Evolutionary conservation across 92 coral and sea anemone species (phyloP), one percentile per base, ranked within the genome.

Genomic region (Zoanthus gigantus): DNA sequence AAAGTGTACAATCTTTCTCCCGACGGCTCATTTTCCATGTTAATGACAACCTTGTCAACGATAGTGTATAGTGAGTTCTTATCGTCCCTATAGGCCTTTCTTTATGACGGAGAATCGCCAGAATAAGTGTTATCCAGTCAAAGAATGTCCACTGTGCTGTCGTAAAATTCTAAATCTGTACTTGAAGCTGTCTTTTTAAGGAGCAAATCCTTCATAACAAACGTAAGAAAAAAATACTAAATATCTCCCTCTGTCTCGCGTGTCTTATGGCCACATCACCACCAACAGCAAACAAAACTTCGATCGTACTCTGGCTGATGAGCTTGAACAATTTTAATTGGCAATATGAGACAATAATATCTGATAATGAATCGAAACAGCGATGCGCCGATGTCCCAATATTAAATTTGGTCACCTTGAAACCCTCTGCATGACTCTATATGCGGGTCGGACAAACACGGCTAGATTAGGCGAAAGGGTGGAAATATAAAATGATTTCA

Each of bases 191-290:
- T 75, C 77, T 75, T 88, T 89, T 89, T 85, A 23, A 23, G 23
- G 23, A 23, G 23, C 23, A 23, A 23, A 23, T 23, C 23, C 23
- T 23, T 23, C 23, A 23, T 23, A 23, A 23, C 23, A 23, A 23
- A 23, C 23, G 23, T 23, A 23, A 23, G 23, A 23, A 23, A 78
- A 90, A 85, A 78, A 85, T 85, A 90, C 90, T 85, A 56, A 79
- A 90, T 32, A 75, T 83, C 87, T 90, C 92, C 74, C 87, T 90
- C 63, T 72, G 83, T 84, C 92, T 77, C n/a, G 89, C 90, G 37
- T 90, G 92, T 67, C 83, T 90, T 48, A 90, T 83, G 37, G 92
- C 82, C 72, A 90, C 76, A 57, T 85, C 92, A 72, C 57, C 83
- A 56, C 83, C 71, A 57, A 78, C 83, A 57, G 53, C 71, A 78